Evolutionary conservation across 1,140 invertebrate genomes (phyloP).

Genomic region (Hycleus cichorii): DNA sequence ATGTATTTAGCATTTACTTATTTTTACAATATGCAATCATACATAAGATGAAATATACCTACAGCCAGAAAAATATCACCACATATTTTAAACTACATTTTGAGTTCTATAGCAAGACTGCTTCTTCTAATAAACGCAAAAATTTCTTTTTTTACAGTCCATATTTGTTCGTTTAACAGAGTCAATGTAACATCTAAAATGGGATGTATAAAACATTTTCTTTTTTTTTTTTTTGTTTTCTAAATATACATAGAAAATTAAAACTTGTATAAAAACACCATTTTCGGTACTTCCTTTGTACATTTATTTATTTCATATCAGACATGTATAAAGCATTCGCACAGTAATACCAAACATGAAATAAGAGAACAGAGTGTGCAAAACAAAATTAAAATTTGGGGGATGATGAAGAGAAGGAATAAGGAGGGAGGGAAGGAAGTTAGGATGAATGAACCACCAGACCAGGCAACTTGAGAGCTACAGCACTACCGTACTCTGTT

Average conservation of each 20-base stretch:
- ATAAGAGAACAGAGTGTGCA: conserved; percentile 36
- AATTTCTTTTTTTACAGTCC: conserved; percentile 30
- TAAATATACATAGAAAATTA: conserved; percentile 41
- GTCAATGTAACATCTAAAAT: conserved; percentile 39
- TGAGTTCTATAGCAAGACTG: conserved; percentile 38
- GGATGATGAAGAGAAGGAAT: not conserved
- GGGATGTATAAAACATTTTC: conserved; percentile 40
- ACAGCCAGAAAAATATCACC: conserved; percentile 45
- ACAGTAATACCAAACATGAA: conserved; percentile 49
- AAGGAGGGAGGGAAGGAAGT: not conserved
- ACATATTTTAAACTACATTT: conserved; percentile 44
- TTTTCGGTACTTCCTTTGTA: conserved; percentile 48
- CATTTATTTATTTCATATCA: conserved; percentile 49
- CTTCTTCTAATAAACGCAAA: conserved; percentile 24
- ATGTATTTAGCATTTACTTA: conserved; percentile 43
- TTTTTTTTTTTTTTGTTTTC: conserved; percentile 7
- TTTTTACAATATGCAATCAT: conserved; percentile 42
- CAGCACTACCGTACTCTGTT: conserved; percentile 32
- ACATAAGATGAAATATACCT: conserved; percentile 42
- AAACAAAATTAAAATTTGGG: conserved; percentile 26
- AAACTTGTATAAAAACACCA: conserved; percentile 43
- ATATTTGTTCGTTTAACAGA: conserved; percentile 38
- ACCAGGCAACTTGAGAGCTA: conserved; percentile 28
- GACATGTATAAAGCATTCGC: conserved; percentile 52
- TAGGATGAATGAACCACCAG: conserved; percentile 34